Evolutionary conservation across 2,888 invertebrate species (phyloP).

Genomic region (Oxyteleia sp.): DNA sequence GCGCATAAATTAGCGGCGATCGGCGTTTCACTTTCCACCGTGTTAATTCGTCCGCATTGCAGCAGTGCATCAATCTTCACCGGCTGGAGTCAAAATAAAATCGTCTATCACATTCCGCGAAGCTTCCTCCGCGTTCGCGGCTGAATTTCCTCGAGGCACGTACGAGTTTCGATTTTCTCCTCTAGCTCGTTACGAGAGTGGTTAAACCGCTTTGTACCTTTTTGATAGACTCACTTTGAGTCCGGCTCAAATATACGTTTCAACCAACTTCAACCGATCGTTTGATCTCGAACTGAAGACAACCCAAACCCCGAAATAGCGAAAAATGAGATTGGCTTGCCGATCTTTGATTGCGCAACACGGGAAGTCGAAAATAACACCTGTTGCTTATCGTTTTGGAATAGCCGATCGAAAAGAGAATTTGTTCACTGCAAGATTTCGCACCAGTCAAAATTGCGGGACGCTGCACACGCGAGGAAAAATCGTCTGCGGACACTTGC

Average conservation of each 20-base stretch:
- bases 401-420: too few relatives aligned
- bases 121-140: conserved; percentile 66
- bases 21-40: conserved; percentile 5
- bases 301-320: too few relatives aligned
- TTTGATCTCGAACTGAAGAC: not conserved
- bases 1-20: not conserved
- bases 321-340: too few relatives aligned
- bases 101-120: conserved; percentile 25
- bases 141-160: conserved; percentile 65
- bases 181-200: conserved; percentile 62
- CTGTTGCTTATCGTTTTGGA: too few relatives aligned
- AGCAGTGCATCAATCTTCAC: not conserved
- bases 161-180: conserved; percentile 78
- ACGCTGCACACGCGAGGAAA: too few relatives aligned
- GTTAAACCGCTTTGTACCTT: conserved; percentile 41
- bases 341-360: too few relatives aligned
- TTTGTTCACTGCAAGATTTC: too few relatives aligned
- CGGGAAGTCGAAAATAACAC: too few relatives aligned
- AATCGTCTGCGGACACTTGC: too few relatives aligned
- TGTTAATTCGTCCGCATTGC: not conserved
- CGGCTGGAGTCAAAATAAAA: conserved; percentile 34
- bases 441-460: too few relatives aligned
- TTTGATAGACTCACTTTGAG: conserved; percentile 21
- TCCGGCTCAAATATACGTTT: not conserved
- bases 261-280: not conserved